These are phyloP conservation scores for Megamerina dolium DNA, from an alignment of 2,888 invertebrate genomes.

Conservation along the genomic window DNA sequence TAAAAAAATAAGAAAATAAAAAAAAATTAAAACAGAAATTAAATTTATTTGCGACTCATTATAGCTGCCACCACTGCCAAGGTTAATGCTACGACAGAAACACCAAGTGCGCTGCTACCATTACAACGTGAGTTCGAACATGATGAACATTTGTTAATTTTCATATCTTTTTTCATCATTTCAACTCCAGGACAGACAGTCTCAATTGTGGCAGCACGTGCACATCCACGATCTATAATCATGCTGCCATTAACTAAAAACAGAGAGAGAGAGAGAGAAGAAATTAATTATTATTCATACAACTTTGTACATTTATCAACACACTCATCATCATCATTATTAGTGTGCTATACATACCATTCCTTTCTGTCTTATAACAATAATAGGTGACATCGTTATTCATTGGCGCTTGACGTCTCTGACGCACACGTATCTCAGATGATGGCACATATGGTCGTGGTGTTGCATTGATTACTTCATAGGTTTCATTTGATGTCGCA, in stretches of 20 bases:
- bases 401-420: constrained; percentile 12
- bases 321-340: not conserved
- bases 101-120: constrained; percentile 30
- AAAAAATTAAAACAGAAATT: not conserved
- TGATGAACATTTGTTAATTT: constrained; percentile 29
- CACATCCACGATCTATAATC: constrained; percentile 36
- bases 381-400: constrained; percentile 28
- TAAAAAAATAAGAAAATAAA: not conserved
- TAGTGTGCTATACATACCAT: constrained; percentile 23
- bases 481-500: no score
- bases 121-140: constrained; percentile 39
- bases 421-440: constrained; percentile 27
- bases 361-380: constrained; percentile 33
- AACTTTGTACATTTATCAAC: not conserved
- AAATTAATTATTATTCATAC: not conserved
- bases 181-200: constrained; percentile 31
- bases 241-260: constrained; percentile 26
- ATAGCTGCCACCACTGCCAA: constrained; percentile 30
- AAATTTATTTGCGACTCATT: constrained; percentile 23
- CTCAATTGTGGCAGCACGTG: constrained; percentile 29
- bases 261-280: not conserved
- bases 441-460: not conserved
- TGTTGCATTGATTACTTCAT: not conserved
- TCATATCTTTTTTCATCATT: constrained; percentile 12
- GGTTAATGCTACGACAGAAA: constrained; percentile 32